A percentile compares a stretch with the other conserved stretches of the same genome.
Conservation (phyloP, 37 sponge, comb jelly and placozoan genomes). For the Theonella swinhoei region DNA sequence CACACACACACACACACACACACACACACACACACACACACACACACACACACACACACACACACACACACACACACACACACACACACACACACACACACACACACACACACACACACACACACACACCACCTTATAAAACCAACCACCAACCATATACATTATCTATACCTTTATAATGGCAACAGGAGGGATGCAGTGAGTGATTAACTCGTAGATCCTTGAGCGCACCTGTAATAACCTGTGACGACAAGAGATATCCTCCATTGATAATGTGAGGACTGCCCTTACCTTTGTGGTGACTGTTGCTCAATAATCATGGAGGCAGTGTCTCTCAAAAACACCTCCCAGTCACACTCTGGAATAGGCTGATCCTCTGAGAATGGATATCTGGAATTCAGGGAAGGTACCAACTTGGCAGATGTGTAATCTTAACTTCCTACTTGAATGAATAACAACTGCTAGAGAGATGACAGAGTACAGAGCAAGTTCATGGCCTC, state of each 20-base stretch:
- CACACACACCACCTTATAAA: not conserved
- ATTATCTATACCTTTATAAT: slow-evolving; percentile 80
- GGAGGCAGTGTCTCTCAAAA: slow-evolving; percentile 87
- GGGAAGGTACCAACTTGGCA: too few relatives aligned
- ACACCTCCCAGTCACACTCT: slow-evolving; percentile 95
- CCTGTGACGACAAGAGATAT: slow-evolving; percentile 21
- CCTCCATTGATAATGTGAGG: too few relatives aligned
- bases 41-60: not conserved
- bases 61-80: not conserved
- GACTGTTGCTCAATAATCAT: slow-evolving; percentile 95
- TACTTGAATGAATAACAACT: not conserved
- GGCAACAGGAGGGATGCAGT: slow-evolving; percentile 95
- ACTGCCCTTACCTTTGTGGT: slow-evolving; percentile 88
- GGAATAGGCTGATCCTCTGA: slow-evolving; percentile 85
- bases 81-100: not conserved
- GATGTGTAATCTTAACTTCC: not conserved
- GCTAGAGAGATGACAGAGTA: too few relatives aligned
- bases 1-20: not conserved
- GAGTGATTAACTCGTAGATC: slow-evolving; percentile 91
- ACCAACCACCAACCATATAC: not conserved
- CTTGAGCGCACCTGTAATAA: slow-evolving; percentile 86
- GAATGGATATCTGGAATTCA: slow-evolving; percentile 80
- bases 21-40: not conserved
- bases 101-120: not conserved
- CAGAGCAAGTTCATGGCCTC: too few relatives aligned